A percentile compares a stretch with the other conserved stretches of the same genome.
Conservation (phyloP, 2,797 vertebrate genomes). For the Acestrorhynchus altus region DNA sequence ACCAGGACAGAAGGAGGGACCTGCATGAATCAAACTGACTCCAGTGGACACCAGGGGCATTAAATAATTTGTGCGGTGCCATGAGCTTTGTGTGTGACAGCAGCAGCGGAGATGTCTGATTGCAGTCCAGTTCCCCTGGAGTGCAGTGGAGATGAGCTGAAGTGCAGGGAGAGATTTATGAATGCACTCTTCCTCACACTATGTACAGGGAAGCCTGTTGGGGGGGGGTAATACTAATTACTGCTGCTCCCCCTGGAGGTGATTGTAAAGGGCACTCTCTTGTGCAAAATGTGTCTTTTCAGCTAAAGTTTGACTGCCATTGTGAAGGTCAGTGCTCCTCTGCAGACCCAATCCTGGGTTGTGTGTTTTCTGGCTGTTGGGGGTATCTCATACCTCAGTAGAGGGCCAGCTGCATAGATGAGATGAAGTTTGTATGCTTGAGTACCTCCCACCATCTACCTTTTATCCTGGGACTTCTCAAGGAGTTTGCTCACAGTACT, state of each 20-base stretch:
- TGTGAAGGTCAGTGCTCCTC: constrained; percentile 59
- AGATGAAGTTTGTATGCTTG: constrained; percentile 10
- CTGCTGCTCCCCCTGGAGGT: constrained; percentile 38
- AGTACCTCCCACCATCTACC: constrained; percentile 2
- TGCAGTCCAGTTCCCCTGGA: constrained; percentile 8
- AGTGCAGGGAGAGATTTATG: constrained; percentile 31
- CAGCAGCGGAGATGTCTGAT: neutral
- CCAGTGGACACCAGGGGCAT: constrained; percentile 60
- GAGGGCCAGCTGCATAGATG: neutral
- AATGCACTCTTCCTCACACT: neutral
- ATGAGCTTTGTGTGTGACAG: constrained; percentile 43
- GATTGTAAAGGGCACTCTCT: constrained; percentile 24
- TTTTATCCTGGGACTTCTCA: constrained; percentile 23
- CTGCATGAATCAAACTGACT: constrained; percentile 69
- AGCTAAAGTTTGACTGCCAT: constrained; percentile 35
- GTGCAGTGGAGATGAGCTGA: constrained; percentile 15
- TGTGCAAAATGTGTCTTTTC: neutral
- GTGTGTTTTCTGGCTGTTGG: neutral
- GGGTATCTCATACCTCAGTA: neutral
- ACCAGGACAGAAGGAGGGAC: constrained; percentile 49
- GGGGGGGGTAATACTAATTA: constrained; percentile 36
- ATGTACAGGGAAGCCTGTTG: neutral
- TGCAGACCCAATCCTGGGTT: neutral
- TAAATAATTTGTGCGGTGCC: constrained; percentile 58
- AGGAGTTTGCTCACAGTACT: neutral